Evolutionary conservation across 2,113 vertebrate species (phyloP).

Genomic region (Cebus imitator): DNA sequence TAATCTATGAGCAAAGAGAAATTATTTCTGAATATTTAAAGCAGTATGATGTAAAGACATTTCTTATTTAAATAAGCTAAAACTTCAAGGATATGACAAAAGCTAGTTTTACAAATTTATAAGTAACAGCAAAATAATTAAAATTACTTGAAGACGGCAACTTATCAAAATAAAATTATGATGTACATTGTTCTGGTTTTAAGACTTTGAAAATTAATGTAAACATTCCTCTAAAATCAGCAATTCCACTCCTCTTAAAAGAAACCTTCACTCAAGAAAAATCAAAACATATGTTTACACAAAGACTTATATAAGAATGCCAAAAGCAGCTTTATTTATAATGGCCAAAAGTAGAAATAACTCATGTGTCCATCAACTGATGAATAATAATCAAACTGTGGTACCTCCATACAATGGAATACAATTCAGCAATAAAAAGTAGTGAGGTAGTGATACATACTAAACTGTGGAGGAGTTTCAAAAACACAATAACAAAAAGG

Average conservation of each 20-base stretch:
- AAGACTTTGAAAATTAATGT: conserved; percentile 20
- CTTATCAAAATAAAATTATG: conserved; percentile 1
- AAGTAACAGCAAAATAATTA: conserved; percentile 22
- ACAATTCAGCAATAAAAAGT: neutral
- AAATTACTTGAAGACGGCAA: neutral
- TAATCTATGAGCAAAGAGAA: neutral
- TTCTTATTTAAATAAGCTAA: conserved; percentile 26
- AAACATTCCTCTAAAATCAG: neutral
- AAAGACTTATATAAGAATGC: neutral
- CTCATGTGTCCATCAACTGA: neutral
- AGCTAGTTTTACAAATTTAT: neutral
- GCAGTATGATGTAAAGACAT: neutral
- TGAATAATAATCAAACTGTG: neutral
- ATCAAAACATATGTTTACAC: neutral
- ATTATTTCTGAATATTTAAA: conserved; percentile 49
- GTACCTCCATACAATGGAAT: neutral
- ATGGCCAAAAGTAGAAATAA: neutral
- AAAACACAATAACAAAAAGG: neutral
- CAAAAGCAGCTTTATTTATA: neutral
- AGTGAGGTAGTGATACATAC: neutral
- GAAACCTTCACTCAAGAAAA: neutral
- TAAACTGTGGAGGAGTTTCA: neutral
- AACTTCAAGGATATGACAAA: conserved; percentile 17
- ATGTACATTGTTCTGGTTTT: neutral
- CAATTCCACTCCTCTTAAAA: neutral